These are phyloP conservation scores for Athalia circularis DNA, from an alignment of 2,888 invertebrate genomes.

Conservation along the genomic window DNA sequence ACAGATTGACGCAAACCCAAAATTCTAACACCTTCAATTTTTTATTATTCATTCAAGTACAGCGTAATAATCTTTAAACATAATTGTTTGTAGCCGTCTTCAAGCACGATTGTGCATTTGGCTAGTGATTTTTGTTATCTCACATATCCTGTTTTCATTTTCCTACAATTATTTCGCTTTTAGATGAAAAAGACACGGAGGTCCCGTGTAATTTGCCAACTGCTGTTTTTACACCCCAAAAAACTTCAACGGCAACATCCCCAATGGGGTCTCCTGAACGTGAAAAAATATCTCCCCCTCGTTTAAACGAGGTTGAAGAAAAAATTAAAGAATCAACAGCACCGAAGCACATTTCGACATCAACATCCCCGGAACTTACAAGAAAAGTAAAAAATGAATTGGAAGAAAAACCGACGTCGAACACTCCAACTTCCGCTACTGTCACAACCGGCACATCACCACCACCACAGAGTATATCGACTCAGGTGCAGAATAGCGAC, in stretches of 20 bases:
- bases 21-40: background rate
- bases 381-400: conserved; percentile 5
- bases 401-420: background rate
- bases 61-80: conserved; percentile 3
- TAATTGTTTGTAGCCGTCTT: conserved; percentile 52
- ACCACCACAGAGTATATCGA: conserved; percentile 90
- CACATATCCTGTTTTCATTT: background rate
- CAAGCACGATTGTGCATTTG: conserved; percentile 69
- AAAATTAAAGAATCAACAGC: background rate
- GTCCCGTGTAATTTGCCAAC: too few relatives aligned
- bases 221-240: conserved; percentile 1
- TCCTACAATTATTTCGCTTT: background rate
- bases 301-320: background rate
- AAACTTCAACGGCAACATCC: conserved; percentile 32
- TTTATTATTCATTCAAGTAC: conserved; percentile 71
- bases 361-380: conserved; percentile 41
- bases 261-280: conserved; percentile 35
- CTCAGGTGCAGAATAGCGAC: conserved; percentile 80
- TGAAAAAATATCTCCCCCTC: background rate
- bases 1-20: conserved; percentile 31
- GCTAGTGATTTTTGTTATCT: conserved; percentile 48
- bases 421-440: conserved; percentile 55
- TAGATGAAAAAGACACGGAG: too few relatives aligned
- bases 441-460: conserved; percentile 88
- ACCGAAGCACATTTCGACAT: conserved; percentile 35